Evolutionary conservation across 2,113 vertebrate genomes (phyloP).

Genomic region (Columba janthina): DNA sequence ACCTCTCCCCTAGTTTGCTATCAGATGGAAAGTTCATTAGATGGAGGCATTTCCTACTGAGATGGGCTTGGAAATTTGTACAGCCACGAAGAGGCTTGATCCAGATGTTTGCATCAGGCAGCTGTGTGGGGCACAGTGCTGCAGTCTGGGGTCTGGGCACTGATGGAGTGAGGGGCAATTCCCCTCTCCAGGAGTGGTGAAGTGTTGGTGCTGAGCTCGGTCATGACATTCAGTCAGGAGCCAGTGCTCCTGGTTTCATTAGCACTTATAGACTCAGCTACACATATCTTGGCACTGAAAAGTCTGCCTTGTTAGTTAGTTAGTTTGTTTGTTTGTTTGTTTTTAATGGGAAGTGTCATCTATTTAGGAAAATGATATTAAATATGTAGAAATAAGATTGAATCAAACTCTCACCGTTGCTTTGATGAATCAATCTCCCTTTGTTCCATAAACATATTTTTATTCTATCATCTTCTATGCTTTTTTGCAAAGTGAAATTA

Average conservation of each 20-base stretch:
- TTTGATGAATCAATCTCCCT: not conserved
- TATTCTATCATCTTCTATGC: not conserved
- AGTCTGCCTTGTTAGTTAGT: not conserved
- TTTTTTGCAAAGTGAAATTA: not conserved
- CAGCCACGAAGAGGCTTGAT: not conserved
- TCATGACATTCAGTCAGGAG: not conserved
- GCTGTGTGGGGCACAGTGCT: accelerated
- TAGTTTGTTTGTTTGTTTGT: no score
- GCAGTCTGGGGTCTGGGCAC: accelerated
- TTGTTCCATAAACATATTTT: not conserved
- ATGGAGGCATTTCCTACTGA: not conserved
- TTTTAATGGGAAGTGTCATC: no score
- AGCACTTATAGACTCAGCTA: not conserved
- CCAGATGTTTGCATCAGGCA: not conserved
- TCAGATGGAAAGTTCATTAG: not conserved
- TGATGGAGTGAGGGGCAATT: not conserved
- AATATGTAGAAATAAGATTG: not conserved
- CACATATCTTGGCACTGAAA: not conserved
- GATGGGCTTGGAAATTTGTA: not conserved
- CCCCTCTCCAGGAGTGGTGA: not conserved
- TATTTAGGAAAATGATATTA: no score
- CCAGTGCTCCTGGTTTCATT: not conserved
- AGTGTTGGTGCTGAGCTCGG: not conserved
- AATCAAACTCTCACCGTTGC: not conserved
- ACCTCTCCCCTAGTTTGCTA: not conserved